Evolutionary conservation across 2,113 vertebrate species (phyloP), one percentile per base, ranked within the genome.

Genomic region (Caranx ignobilis): DNA sequence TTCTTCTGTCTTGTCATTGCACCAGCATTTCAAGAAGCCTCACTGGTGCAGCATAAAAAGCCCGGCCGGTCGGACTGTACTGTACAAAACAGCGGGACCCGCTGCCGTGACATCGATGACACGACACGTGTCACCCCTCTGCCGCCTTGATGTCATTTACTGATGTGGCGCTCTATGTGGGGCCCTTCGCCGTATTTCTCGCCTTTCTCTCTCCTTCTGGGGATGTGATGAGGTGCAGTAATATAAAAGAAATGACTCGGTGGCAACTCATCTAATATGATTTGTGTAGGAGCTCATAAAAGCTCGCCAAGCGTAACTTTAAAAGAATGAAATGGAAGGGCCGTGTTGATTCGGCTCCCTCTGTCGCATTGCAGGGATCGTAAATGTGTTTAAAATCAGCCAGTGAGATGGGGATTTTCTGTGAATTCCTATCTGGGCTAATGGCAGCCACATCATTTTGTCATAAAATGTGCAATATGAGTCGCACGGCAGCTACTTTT

Each of bases 251-350:
- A 91, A 90, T 89, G 88, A 90, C 90, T 91, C 39, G 87, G 75
- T 82, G 87, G 91, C 88, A 89, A 93, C 82, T 91, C 89, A 81
- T 92, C 89, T 85, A 83, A 90, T 88, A 81, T 92, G 93, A 93
- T 92, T 91, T 93, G 92, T 94, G 90, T 88, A 54, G 86, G 57
- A 82, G 83, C 92, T 91, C 91, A 89, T 93, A 92, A 93, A 93
- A 86, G 60, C 87, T 83, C 75, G 26, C 85, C 87, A 77, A 88
- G 92, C 92, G 83, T 86, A 91, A 91, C 88, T 89, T 92, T 84
- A 89, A 91, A 90, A 89, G 87, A 91, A 88, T 78, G 84, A 75
- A 89, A 83, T 77, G 78, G 88, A 86, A 75, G 80, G 71, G 56
- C 83, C 54, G 48, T 52, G 84, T 86, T 84, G 88, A 82, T 77